A percentile compares a stretch with the other conserved stretches of the same genome.
Evolutionary conservation across 2,888 invertebrate genomes (phyloP).

Genomic region (Blastobasis adustella): DNA sequence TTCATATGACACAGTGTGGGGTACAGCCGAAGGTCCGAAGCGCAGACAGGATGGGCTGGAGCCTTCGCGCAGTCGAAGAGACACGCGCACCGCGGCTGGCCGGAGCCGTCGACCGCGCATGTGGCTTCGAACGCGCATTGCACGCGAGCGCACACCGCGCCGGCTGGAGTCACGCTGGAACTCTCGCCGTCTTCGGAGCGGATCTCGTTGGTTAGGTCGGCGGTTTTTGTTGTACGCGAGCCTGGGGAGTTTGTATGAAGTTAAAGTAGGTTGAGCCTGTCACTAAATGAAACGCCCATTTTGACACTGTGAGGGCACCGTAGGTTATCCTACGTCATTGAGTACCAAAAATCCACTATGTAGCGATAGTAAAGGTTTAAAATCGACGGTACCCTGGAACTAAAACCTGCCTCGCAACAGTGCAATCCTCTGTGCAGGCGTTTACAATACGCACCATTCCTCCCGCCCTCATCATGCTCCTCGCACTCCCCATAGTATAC

Average conservation of each 20-base stretch:
- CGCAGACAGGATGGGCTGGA: slow-evolving; percentile 81
- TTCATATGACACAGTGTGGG: slow-evolving; percentile 89
- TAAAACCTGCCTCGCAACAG: too few relatives aligned
- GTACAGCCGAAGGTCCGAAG: slow-evolving; percentile 86
- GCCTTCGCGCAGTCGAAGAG: slow-evolving; percentile 83
- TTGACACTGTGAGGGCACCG: too few relatives aligned
- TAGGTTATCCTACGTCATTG: too few relatives aligned
- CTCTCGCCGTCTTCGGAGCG: slow-evolving; percentile 41
- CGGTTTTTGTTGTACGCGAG: slow-evolving; percentile 39
- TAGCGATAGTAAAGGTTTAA: too few relatives aligned
- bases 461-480: too few relatives aligned
- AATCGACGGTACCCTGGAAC: too few relatives aligned
- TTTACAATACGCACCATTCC: too few relatives aligned
- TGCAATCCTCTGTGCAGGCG: too few relatives aligned
- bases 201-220: slow-evolving; percentile 53
- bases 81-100: slow-evolving; percentile 80
- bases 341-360: too few relatives aligned
- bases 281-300: too few relatives aligned
- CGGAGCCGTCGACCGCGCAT: slow-evolving; percentile 85
- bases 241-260: too few relatives aligned
- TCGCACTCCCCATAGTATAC: slow-evolving; percentile 84
- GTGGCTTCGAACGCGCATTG: slow-evolving; percentile 90
- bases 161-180: slow-evolving; percentile 55
- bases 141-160: slow-evolving; percentile 85
- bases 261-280: too few relatives aligned